Evolutionary conservation across 2,113 vertebrate genomes (phyloP).

Genomic region (Rhombomys opimus): DNA sequence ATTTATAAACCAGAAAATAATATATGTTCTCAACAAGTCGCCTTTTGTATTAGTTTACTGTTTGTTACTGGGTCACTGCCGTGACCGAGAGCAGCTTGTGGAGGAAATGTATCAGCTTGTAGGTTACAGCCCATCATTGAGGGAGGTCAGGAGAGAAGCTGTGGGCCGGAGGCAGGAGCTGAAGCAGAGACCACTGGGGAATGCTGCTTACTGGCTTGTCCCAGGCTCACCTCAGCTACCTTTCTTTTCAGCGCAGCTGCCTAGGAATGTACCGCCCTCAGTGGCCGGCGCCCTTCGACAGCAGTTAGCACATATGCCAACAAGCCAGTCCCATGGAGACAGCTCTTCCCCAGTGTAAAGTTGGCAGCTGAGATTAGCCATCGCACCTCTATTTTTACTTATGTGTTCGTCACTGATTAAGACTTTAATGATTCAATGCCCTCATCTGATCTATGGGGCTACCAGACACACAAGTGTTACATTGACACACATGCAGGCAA

Average conservation of each 20-base stretch:
- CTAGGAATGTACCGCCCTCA: neutral
- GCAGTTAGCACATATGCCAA: neutral
- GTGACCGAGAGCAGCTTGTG: neutral
- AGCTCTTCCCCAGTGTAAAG: neutral
- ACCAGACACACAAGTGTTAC: neutral
- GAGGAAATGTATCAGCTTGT: neutral
- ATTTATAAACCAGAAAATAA: slow-evolving; percentile 41
- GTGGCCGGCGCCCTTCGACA: neutral
- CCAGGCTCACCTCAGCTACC: neutral
- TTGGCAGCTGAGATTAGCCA: neutral
- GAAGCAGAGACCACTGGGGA: neutral
- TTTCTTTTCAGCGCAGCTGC: neutral
- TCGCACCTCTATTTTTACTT: neutral
- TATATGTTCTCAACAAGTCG: neutral
- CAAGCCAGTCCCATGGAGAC: neutral
- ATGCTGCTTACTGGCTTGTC: neutral
- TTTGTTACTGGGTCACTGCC: neutral
- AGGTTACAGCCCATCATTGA: neutral
- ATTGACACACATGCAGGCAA: neutral
- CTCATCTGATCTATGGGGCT: neutral
- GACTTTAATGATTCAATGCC: neutral
- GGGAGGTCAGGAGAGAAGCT: neutral
- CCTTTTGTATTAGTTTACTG: neutral
- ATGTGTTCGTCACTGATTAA: neutral
- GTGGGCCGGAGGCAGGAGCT: neutral